Percentiles rank a stretch among this genome's conserved stretches.
phyloP scores from a whole-genome alignment of 2,888 invertebrate genomes.

The Drosophila lacicola region DNA sequence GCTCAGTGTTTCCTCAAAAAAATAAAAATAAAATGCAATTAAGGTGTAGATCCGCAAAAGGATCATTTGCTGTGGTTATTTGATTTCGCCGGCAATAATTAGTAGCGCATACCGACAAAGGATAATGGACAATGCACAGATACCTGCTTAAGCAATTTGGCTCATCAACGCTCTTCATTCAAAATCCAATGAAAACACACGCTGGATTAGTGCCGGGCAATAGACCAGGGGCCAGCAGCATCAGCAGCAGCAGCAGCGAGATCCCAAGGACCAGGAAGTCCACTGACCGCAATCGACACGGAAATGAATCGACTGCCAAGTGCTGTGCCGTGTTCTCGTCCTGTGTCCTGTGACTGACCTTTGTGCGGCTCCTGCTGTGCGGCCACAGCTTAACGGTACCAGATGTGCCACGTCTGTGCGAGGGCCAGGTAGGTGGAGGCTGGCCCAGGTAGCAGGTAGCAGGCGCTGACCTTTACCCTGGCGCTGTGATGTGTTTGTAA shows the following conservation, averaged over 20 bases:
- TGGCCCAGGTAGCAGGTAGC: conserved; percentile 21
- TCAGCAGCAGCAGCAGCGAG: too few species aligned
- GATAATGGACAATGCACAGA: conserved; percentile 23
- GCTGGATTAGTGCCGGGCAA: conserved; percentile 55
- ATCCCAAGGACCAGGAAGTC: conserved; percentile 61
- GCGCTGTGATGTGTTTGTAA: conserved; percentile 76
- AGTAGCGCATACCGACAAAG: conserved; percentile 54
- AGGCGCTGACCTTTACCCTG: conserved; percentile 31
- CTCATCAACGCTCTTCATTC: conserved; percentile 58
- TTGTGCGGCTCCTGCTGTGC: conserved; percentile 47
- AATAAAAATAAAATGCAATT: conserved; percentile 53
- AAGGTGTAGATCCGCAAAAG: conserved; percentile 75
- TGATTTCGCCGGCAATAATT: conserved; percentile 58
- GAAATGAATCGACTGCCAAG: conserved; percentile 74
- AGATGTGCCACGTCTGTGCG: conserved; percentile 42
- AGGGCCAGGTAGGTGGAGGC: conserved; percentile 24
- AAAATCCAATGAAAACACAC: conserved; percentile 53
- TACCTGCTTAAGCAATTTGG: conserved; percentile 54
- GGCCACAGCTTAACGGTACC: conserved; percentile 69
- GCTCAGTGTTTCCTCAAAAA: conserved; percentile 7
- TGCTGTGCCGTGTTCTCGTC: conserved; percentile 32
- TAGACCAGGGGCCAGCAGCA: conserved; percentile 10
- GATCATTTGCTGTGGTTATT: conserved; percentile 42
- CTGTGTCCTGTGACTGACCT: conserved; percentile 16
- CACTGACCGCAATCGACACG: conserved; percentile 73